A percentile compares a stretch with the other conserved stretches of the same genome.
These are phyloP conservation scores for Trogon surrucura DNA, from an alignment of 2,113 vertebrate species.

Conservation along the genomic window DNA sequence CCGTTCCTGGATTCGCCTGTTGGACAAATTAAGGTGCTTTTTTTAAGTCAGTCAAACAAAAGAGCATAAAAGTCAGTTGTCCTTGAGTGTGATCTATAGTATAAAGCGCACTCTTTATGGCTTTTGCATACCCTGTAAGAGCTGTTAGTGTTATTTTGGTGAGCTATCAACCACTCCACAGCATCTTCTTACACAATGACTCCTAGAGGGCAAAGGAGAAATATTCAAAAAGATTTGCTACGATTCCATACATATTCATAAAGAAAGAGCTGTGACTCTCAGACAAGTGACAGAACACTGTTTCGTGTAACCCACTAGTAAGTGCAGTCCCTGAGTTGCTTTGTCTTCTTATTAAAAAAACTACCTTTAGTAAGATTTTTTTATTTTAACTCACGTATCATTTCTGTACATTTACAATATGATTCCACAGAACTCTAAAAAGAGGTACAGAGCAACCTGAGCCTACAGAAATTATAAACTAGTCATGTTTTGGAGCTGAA, in stretches of 20 bases:
- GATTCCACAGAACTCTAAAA: background rate
- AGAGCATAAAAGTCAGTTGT: background rate
- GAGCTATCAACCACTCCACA: background rate
- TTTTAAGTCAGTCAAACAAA: background rate
- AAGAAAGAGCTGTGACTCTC: background rate
- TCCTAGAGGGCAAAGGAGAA: background rate
- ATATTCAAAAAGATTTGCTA: background rate
- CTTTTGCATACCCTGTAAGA: background rate
- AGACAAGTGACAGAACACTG: background rate
- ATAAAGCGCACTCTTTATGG: background rate
- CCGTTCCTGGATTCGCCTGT: constrained; percentile 78
- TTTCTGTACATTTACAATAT: background rate
- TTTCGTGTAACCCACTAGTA: background rate
- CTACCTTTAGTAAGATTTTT: background rate
- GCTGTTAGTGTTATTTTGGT: background rate
- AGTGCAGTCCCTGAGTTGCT: background rate
- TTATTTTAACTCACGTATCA: background rate
- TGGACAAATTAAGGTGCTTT: background rate
- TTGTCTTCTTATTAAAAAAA: background rate
- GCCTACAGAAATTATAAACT: background rate
- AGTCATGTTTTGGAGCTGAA: background rate
- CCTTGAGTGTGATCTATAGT: background rate
- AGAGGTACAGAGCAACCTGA: background rate
- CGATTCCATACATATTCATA: background rate
- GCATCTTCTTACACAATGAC: background rate